phyloP scores from a whole-genome alignment of 2,888 invertebrate genomes.

The Boloria euphrosyne region DNA sequence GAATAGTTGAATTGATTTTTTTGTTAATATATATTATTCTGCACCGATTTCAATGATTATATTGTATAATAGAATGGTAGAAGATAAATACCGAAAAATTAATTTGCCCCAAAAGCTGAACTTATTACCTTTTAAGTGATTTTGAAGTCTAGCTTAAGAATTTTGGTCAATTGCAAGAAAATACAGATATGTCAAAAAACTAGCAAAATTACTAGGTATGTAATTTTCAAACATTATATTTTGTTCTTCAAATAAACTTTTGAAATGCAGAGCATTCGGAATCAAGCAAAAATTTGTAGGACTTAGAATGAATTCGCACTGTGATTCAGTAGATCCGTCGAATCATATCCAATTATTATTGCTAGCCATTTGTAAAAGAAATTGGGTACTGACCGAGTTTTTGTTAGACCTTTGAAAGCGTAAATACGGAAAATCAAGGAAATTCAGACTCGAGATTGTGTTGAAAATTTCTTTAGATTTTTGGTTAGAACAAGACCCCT shows the following conservation, averaged over 20 bases:
- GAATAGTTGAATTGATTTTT: no score
- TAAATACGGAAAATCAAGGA: conserved; percentile 28
- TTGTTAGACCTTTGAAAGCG: conserved; percentile 14
- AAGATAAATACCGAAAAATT: no score
- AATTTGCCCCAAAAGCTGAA: no score
- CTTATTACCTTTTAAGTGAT: no score
- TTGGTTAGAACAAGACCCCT: conserved; percentile 7
- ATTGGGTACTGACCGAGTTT: conserved; percentile 14
- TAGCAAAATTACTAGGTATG: no score
- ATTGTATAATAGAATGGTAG: no score
- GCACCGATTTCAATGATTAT: no score
- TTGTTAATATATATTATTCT: no score
- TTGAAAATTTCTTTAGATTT: conserved; percentile 12
- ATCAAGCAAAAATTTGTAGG: neutral
- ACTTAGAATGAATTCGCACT: conserved; percentile 7
- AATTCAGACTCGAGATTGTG: neutral
- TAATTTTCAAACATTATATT: neutral
- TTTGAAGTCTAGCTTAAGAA: no score
- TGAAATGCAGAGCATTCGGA: neutral
- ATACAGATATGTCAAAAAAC: no score
- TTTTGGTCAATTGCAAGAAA: no score
- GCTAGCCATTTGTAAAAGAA: conserved; percentile 19
- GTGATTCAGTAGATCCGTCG: conserved; percentile 16
- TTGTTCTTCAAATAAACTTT: neutral
- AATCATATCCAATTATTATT: conserved; percentile 24